Evolutionary conservation across 2,113 vertebrate species (phyloP), one percentile per base, ranked within the genome.

Genomic region (Perccottus glenii): DNA sequence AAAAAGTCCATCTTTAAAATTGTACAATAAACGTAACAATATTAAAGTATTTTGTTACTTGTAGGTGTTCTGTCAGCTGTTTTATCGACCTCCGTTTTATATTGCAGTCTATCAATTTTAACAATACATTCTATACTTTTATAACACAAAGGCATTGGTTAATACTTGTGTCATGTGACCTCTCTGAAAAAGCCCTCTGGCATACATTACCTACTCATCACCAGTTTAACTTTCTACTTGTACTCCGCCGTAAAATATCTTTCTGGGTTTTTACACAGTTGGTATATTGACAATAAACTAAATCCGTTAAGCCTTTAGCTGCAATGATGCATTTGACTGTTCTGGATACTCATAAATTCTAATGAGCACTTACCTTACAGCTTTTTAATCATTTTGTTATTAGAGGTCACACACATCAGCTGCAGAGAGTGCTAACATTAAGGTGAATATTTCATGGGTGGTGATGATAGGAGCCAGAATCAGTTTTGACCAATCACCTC

Each of bases 401-500:
- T 70, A 47, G 53, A 27, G 19, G 52, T 12, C 6, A 46, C 53
- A 42, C 27, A 27, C 16, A n/a, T 15, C 12, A 49, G 12, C 55
- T 33, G 16, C 43, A 46, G 68, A 47, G 33, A 56, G 43, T 44
- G 9, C 48, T 62, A 59, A 61, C 53, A 52, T 60, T 46, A 46
- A 33, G 45, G 50, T 60, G 36, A 64, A 59, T 55, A 52, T n/a
- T 38, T 61, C 56, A 76, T 55, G 42, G 10, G 45, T 57, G 7
- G 46, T 66, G 49, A 46, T 48, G 62, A 72, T 69, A 27, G 45
- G 11, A 52, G 44, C 36, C 6, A 44, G 48, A 61, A 75, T 76
- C 46, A 64, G 73, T 74, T 58, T 16, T 67, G 42, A 80, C 70
- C 77, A 64, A 52, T 76, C 60, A 19, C 68, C 49, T 62, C 53